These are phyloP conservation scores for Nineta flava DNA, from an alignment of 2,888 invertebrate species.

Conservation along the genomic window DNA sequence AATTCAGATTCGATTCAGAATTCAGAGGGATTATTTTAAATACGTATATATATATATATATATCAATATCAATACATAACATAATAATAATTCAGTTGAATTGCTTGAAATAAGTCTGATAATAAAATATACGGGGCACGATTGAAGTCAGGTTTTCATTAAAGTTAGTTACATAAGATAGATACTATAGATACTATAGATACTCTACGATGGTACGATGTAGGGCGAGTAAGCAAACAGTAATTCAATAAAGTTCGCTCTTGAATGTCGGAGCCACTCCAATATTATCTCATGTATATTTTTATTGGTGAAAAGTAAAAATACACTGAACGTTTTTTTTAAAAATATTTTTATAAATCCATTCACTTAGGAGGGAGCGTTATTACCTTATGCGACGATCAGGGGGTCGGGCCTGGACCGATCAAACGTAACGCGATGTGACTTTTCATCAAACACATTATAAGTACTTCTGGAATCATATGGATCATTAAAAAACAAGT, in stretches of 20 bases:
- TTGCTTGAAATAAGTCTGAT: neutral
- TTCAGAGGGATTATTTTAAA: too few species aligned
- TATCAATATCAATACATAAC: neutral
- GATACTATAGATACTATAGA: neutral
- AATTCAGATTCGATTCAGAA: too few species aligned
- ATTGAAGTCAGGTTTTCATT: slow-evolving; percentile 7
- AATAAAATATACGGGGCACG: slow-evolving; percentile 3
- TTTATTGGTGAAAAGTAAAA: neutral
- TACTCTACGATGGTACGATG: neutral
- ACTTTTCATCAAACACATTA: too few species aligned
- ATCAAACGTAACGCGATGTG: too few species aligned
- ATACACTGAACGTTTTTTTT: neutral
- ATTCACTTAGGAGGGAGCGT: too few species aligned
- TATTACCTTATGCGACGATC: too few species aligned
- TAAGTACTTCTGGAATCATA: too few species aligned
- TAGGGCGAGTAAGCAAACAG: slow-evolving; percentile 7
- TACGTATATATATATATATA: too few species aligned
- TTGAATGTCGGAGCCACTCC: slow-evolving; percentile 3
- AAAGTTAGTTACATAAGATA: slow-evolving; percentile 6
- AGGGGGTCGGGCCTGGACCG: too few species aligned
- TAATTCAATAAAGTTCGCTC: slow-evolving; percentile 7
- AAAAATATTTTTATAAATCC: too few species aligned
- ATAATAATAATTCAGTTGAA: neutral
- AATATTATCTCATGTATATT: neutral
- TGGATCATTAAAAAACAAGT: too few species aligned